These are phyloP conservation scores for Pteronotus mesoamericanus DNA, from an alignment of 2,797 vertebrate genomes.

Conservation along the genomic window DNA sequence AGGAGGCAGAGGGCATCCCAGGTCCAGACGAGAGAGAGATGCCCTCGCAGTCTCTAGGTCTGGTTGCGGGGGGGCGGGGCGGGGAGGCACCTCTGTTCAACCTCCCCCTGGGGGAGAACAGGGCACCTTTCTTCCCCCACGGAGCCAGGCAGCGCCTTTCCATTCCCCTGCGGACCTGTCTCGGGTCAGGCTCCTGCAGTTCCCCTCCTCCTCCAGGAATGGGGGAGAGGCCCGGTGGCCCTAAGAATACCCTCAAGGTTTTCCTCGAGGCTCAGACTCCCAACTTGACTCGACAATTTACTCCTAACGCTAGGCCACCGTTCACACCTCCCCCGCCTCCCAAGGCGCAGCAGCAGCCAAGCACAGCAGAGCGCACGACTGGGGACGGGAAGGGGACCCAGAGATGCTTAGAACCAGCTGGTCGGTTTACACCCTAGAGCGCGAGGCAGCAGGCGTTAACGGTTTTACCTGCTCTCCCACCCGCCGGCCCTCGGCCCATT, in stretches of 20 bases:
- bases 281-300: slow-evolving; percentile 21
- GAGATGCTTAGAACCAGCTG: neutral
- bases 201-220: neutral
- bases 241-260: neutral
- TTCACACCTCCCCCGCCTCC: neutral
- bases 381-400: neutral
- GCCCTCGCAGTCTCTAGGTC: neutral
- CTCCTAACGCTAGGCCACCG: neutral
- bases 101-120: neutral
- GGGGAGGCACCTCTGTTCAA: neutral
- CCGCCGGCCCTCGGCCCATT: neutral
- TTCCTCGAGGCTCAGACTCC: neutral
- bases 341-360: neutral
- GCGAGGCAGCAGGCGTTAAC: neutral
- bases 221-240: neutral
- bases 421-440: slow-evolving; percentile 33
- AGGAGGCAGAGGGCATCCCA: neutral
- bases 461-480: neutral
- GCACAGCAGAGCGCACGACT: neutral
- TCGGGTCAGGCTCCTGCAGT: neutral
- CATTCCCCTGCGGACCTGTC: neutral
- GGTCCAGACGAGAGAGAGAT: neutral
- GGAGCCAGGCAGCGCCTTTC: neutral
- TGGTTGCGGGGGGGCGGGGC: too few species aligned
- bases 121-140: neutral